These are phyloP conservation scores for Monoplex corrugatus DNA, from an alignment of 2,888 invertebrate species.

Conservation along the genomic window DNA sequence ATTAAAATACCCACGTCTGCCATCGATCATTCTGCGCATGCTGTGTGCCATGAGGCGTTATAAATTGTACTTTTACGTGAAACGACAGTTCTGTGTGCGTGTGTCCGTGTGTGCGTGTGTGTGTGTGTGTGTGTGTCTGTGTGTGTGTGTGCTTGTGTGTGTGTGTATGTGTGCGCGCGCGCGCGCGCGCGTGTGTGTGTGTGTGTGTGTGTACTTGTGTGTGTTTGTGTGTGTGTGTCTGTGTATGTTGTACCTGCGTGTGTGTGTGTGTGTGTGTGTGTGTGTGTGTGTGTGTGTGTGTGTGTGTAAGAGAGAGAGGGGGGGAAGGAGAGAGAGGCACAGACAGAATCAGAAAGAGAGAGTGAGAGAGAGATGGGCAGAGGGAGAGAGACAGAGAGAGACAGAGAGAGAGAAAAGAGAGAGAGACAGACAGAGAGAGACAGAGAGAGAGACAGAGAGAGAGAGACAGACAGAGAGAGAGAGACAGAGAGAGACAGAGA, in stretches of 20 bases:
- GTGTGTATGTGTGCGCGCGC: neutral
- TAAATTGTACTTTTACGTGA: too few relatives aligned
- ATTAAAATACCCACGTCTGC: too few relatives aligned
- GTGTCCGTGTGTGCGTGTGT: neutral
- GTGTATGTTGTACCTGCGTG: neutral
- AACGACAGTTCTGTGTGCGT: too few relatives aligned
- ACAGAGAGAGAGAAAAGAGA: neutral
- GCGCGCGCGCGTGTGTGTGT: neutral
- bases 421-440: neutral
- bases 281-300: neutral
- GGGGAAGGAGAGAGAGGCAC: neutral
- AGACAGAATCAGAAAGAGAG: neutral
- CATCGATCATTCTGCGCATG: too few relatives aligned
- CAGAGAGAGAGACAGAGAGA: neutral
- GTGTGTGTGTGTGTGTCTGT: neutral
- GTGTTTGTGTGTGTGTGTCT: neutral
- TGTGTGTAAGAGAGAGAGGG: neutral
- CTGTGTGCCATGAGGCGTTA: too few relatives aligned
- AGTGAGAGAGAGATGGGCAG: neutral
- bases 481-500: neutral
- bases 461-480: neutral
- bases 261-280: neutral
- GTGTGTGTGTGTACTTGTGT: neutral
- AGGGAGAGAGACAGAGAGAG: neutral
- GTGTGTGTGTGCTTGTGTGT: neutral